A percentile compares a stretch with the other conserved stretches of the same genome.
phyloP scores from a whole-genome alignment of 2,888 invertebrate genomes.

The Mesorhabditis sp. region DNA sequence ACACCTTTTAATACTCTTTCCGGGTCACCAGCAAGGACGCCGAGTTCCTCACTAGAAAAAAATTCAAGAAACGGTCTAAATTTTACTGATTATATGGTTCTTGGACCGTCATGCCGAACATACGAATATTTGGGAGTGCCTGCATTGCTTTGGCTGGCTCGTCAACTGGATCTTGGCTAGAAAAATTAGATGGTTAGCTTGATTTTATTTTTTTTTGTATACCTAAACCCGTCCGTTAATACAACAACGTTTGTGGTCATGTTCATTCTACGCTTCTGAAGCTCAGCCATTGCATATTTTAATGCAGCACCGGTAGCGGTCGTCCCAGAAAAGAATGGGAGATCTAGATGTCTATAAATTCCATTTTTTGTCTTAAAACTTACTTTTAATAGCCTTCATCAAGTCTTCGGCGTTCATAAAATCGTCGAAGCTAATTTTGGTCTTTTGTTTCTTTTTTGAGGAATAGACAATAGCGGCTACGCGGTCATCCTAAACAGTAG shows the following conservation, averaged over 20 bases:
- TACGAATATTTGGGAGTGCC: neutral
- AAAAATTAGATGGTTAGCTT: neutral
- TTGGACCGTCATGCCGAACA: neutral
- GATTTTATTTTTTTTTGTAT: neutral
- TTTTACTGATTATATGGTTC: neutral
- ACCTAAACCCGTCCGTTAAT: constrained; percentile 47
- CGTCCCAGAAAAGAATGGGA: constrained; percentile 40
- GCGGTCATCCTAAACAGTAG: no score
- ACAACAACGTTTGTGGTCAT: constrained; percentile 35
- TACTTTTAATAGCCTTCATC: neutral
- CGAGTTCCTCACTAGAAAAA: neutral
- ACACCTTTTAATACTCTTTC: constrained; percentile 1
- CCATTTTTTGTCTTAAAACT: neutral
- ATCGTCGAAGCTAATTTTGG: constrained; percentile 1
- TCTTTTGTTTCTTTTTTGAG: neutral
- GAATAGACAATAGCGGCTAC: neutral
- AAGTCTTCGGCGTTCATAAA: neutral
- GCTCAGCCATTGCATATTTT: constrained; percentile 31
- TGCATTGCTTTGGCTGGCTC: constrained; percentile 1
- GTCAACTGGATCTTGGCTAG: neutral
- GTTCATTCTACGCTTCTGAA: constrained; percentile 28
- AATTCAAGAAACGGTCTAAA: neutral
- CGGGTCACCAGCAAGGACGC: neutral
- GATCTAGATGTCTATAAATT: constrained; percentile 15
- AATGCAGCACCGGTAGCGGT: constrained; percentile 48